Conservation (phyloP, 1,140 invertebrate genomes). For the Trichogramma pretiosum region DNA sequence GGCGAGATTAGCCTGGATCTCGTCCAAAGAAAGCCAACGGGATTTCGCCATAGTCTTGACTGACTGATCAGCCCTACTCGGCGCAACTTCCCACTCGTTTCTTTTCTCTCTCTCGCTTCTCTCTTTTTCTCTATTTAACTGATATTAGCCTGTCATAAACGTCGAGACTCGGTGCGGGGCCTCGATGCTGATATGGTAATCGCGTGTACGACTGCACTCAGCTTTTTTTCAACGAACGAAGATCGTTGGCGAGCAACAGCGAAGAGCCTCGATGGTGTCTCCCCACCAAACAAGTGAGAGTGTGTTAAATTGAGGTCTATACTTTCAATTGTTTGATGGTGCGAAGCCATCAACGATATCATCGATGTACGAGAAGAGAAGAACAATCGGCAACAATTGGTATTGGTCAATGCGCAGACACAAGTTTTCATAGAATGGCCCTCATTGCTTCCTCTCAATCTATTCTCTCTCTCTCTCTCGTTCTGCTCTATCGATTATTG, state of each 20-base stretch:
- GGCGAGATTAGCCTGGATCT: constrained; percentile 33
- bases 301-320: constrained; percentile 47
- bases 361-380: constrained; percentile 1
- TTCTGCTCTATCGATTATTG: constrained; percentile 3
- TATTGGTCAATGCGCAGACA: too few relatives aligned
- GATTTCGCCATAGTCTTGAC: constrained; percentile 31
- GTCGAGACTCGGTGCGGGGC: too few relatives aligned
- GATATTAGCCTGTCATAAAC: too few relatives aligned
- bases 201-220: too few relatives aligned
- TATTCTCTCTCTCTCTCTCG: too few relatives aligned
- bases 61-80: constrained; percentile 22
- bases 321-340: constrained; percentile 51
- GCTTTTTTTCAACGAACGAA: too few relatives aligned
- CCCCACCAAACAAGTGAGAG: constrained; percentile 49
- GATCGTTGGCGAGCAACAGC: too few relatives aligned
- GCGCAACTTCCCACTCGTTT: constrained; percentile 20
- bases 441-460: too few relatives aligned
- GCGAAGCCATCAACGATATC: constrained; percentile 40
- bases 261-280: constrained; percentile 46
- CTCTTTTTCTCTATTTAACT: not conserved
- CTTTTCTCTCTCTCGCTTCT: constrained; percentile 17
- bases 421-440: constrained; percentile 12
- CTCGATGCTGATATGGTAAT: too few relatives aligned
- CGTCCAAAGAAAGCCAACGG: constrained; percentile 26
- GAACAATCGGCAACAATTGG: constrained; percentile 1